Evolutionary conservation across 92 coral and sea anemone species (phyloP), one percentile per base, ranked within the genome.

Genomic region (Micromussa lordhowensis): DNA sequence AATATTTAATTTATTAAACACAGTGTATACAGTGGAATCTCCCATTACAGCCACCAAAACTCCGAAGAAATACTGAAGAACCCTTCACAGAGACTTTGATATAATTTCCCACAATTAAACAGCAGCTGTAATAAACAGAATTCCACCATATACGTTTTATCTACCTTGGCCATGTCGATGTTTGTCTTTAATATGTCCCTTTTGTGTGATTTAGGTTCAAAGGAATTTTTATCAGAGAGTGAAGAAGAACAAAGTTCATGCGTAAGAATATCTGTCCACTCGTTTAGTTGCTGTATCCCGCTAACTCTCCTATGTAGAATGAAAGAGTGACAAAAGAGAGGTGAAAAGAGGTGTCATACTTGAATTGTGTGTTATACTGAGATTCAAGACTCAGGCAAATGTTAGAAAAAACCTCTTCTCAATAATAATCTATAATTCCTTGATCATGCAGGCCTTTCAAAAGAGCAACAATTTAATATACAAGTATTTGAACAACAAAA

Each of bases 121-220:
- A 0, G 17, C 13, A 15, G 32, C 71, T 5, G 17, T 44, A 31
- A 66, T 34, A 34, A 30, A 17, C 13, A 26, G 59, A 9, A 49
- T 77, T 57, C 14, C 19, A 38, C 49, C 74, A 6, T 15, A 31
- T 49, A 49, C 4, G 18, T 48, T 21, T 26, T 0, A 34, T 76
- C 61, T 93, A 93, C 96, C 96, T 93, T 80, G 26, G 96, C 85
- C 96, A 93, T 93, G 75, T 89, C 88, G 15, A 8, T 64, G 70
- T 82, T 75, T 68, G 69, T 32, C 78, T 78, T 73, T 86, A 58
- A 61, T 68, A 77, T 83, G 17, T 55, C 83, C 72, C 32, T 83
- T 68, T 63, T 57, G 53, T 87, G 88, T 26, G 76, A 24, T 38
- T 51, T 78, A 79, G 82, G 26, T 57, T 76, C 82, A 76, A 61